phyloP scores from a whole-genome alignment of 2,113 vertebrate genomes.

The Crocuta crocuta region DNA sequence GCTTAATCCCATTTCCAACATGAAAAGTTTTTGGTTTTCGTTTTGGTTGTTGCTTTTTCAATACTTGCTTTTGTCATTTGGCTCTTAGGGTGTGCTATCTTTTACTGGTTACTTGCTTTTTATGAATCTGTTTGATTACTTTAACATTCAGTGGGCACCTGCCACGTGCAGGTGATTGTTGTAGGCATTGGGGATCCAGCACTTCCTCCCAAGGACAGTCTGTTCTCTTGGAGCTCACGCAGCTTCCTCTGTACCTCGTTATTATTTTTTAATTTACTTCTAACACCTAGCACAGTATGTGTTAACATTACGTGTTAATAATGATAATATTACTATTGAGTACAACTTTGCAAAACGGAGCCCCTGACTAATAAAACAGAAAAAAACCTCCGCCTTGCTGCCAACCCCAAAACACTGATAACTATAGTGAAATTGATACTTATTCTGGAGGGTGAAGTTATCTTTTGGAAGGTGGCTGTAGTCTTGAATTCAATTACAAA shows the following conservation, averaged over 20 bases:
- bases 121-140: background rate
- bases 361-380: background rate
- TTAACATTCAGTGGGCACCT: background rate
- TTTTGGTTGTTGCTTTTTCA: slow-evolving; percentile 9
- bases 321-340: background rate
- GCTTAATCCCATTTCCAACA: background rate
- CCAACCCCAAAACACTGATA: background rate
- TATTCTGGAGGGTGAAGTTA: background rate
- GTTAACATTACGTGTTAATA: background rate
- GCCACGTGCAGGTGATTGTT: background rate
- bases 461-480: background rate
- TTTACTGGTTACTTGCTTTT: slow-evolving; percentile 16
- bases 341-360: background rate
- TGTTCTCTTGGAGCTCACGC: background rate
- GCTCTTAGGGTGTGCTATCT: background rate
- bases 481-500: slow-evolving; percentile 24
- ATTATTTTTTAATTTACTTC: background rate
- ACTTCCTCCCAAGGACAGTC: background rate
- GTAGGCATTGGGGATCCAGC: background rate
- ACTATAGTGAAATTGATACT: background rate
- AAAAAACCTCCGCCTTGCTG: background rate
- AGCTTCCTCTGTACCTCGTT: background rate
- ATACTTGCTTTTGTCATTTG: slow-evolving; percentile 16
- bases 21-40: background rate
- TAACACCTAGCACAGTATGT: background rate